Evolutionary conservation across 2,888 invertebrate genomes (phyloP), one percentile per base, ranked within the genome.

Genomic region (Netelia fuscicornis): DNA sequence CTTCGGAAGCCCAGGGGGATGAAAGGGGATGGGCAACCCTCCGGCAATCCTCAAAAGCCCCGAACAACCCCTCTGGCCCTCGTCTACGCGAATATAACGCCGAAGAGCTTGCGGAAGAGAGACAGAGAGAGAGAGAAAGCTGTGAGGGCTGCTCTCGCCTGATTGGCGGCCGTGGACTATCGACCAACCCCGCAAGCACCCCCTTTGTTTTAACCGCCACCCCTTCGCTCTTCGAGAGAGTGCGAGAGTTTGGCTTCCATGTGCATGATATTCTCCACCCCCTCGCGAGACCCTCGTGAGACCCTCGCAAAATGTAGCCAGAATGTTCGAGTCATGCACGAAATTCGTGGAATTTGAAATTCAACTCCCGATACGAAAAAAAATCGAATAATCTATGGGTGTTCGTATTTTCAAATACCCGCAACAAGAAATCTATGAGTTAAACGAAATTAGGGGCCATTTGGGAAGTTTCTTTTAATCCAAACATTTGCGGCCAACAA

Each of bases 91-190:
- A 62, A 48, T 67, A 67, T 67, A 48, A 52, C 25, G 67, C 48
- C 67, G 17, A 25, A 64, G 67, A 60, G 20, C 9, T 64, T 64
- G 70, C 82, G 67, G 79, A 74, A 76, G 74, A 17, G 17, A 17
- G 17, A 17, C 0, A 17, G 17, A 17, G 17, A 17, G 17, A 17
- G 17, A 17, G 17, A 17, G 17, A 17, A 17, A 77, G 67, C 56
- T 65, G 60, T 25, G 86, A 87, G 87, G 85, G 86, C 79, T 86
- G 89, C 88, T 91, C 92, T 92, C 92, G 93, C 91, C 93, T 91
- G 93, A 93, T 93, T 93, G 93, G 93, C 92, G 93, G 91, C 90
- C 88, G 90, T 89, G 90, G 91, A 92, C 93, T 93, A 93, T 93
- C 93, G 93, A 93, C 93, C 93, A 93, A 92, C 92, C 93, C 91